Conservation (phyloP, 2,888 invertebrate species). For the Phragmatobia fuliginosa region DNA sequence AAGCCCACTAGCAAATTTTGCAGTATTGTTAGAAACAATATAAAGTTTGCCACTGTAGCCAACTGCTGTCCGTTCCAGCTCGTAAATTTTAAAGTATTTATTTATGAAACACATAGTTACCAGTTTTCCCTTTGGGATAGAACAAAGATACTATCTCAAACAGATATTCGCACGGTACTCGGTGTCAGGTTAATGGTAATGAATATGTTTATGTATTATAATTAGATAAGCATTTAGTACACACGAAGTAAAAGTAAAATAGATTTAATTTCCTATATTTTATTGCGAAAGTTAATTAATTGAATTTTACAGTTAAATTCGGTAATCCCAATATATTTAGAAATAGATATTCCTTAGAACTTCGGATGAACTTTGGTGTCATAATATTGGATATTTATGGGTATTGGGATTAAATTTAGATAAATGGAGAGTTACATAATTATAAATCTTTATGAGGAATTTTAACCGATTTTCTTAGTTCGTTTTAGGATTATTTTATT, state of each 20-base stretch:
- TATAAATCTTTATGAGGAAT: not conserved
- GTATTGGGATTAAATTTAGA: not conserved
- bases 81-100: conserved; percentile 64
- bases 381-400: not conserved
- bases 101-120: conserved; percentile 61
- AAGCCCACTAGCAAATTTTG: conserved; percentile 1
- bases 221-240: not conserved
- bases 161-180: conserved; percentile 50
- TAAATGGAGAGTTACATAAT: not conserved
- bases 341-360: not conserved
- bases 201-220: conserved; percentile 26
- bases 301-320: not conserved
- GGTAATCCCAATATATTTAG: not conserved
- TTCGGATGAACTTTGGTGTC: not conserved
- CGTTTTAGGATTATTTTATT: not conserved
- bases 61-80: conserved; percentile 51
- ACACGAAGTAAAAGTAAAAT: not conserved
- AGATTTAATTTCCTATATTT: not conserved
- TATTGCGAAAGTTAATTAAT: conserved; percentile 7
- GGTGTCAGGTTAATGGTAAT: conserved; percentile 50
- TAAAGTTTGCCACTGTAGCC: conserved; percentile 24
- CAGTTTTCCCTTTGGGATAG: conserved; percentile 56
- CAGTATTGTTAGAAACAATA: conserved; percentile 7
- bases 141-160: conserved; percentile 54
- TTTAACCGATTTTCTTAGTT: not conserved